Percentiles rank a stretch among this genome's conserved stretches.
These are phyloP conservation scores for Ormyrus rosae DNA, from an alignment of 2,888 invertebrate species.

Conservation along the genomic window DNA sequence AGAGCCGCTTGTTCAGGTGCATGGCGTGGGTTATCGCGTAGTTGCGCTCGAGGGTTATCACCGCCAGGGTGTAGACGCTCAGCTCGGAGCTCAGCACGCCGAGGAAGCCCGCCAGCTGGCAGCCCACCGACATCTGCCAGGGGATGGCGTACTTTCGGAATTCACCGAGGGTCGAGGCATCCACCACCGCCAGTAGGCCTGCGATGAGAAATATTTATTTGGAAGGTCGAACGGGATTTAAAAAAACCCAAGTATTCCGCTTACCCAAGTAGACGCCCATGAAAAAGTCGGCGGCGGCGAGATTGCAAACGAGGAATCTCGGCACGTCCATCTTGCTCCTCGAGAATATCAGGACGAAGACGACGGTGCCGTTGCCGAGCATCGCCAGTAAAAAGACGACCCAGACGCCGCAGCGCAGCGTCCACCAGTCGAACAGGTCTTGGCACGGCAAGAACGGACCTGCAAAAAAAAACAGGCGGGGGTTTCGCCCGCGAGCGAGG, in stretches of 20 bases:
- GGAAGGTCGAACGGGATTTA: too few species aligned
- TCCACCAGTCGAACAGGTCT: slow-evolving; percentile 99
- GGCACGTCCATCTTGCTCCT: slow-evolving; percentile 97
- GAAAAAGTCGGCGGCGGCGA: slow-evolving; percentile 97
- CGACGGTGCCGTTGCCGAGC: slow-evolving; percentile 96
- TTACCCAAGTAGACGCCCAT: slow-evolving; percentile 95
- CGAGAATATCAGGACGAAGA: slow-evolving; percentile 93
- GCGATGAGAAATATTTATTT: slow-evolving; percentile 38
- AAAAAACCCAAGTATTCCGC: too few species aligned
- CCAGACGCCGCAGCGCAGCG: slow-evolving; percentile 97
- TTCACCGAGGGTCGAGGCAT: slow-evolving; percentile 96
- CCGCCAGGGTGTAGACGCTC: slow-evolving; percentile 96
- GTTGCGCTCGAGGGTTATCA: slow-evolving; percentile 96
- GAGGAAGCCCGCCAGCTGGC: slow-evolving; percentile 95
- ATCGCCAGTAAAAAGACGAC: slow-evolving; percentile 96
- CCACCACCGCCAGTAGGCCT: slow-evolving; percentile 96
- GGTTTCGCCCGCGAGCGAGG: too few species aligned
- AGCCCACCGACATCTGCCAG: slow-evolving; percentile 97
- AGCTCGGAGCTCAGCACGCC: slow-evolving; percentile 96
- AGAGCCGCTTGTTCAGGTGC: slow-evolving; percentile 96
- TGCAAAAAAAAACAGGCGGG: slow-evolving; percentile 67
- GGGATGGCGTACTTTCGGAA: slow-evolving; percentile 97
- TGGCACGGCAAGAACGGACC: slow-evolving; percentile 97
- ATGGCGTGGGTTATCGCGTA: slow-evolving; percentile 99
- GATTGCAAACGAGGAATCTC: slow-evolving; percentile 95